Base-by-base conservation (phyloP, 2,797 vertebrate genomes). In the Periparus ater region DNA sequence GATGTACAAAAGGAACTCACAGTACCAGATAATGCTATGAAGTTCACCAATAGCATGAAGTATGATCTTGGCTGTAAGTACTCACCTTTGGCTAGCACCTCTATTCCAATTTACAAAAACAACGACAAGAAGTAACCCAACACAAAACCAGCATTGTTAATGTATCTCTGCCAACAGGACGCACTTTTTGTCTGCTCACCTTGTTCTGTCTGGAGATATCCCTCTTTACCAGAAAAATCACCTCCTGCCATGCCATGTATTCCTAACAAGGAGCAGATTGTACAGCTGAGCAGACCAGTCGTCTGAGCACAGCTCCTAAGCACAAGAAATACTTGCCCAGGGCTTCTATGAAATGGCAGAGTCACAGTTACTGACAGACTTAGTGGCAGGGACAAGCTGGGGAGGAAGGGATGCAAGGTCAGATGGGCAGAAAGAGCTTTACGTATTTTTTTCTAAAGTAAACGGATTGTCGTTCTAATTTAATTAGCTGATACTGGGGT, bases 401-500 rank as follows among this genome's bases (percentile, higher is more conserved):
- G 21, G 23, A 54, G 22, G 36, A 62, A 7, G 10, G 9, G 7
- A 66, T 54, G 30, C 22, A 65, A 36, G 11, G n/a, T 38, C 32
- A 55, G 17, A 60, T 38, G 27, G 67, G 29, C 77, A 50, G 44
- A 80, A 78, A 85, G 25, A 61, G 17, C 8, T 88, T 76, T 54
- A 32, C 4, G 9, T 10, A 5, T 13, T 85, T 80, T 87, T 81
- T 79, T 44, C 73, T 51, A 17, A 62, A 93, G 66, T 86, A 85
- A 91, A 93, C 60, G 47, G 50, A 42, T 75, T 53, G 34, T 7
- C 4, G 25, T 85, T 95, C 78, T 92, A 92, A 97, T 95, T 94
- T 83, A 89, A 95, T 93, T 89, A 93, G 60, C 73, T 83, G 55
- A 80, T 95, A 58, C 36, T 75, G 88, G 45, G 71, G 83, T 93